Conservation (phyloP, 2,113 vertebrate species). For the Tautogolabrus adspersus region DNA sequence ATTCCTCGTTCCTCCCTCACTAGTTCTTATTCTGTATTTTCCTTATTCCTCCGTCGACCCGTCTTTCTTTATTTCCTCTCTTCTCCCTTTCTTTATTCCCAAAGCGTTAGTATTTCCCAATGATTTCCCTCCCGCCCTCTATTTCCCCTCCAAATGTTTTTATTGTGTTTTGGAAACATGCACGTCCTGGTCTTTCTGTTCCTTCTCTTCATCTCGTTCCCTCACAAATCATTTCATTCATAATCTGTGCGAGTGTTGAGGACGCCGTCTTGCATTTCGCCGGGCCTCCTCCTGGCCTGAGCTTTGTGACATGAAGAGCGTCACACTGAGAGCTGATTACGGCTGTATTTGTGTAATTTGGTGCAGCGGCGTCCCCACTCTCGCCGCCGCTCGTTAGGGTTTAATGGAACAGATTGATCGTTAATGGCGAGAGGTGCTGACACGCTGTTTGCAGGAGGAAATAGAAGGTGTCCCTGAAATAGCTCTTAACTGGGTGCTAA, state of each 20-base stretch:
- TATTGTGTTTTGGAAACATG: too few species aligned
- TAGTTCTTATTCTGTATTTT: too few species aligned
- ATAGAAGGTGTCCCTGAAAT: conserved; percentile 73
- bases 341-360: conserved; percentile 52
- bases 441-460: conserved; percentile 57
- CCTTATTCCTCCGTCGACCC: too few species aligned
- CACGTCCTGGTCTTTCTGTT: not conserved
- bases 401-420: conserved; percentile 62
- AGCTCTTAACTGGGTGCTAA: conserved; percentile 71
- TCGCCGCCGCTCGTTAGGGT: conserved; percentile 50
- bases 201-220: not conserved
- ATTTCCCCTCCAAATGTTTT: too few species aligned
- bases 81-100: too few species aligned
- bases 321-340: conserved; percentile 56
- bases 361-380: not conserved
- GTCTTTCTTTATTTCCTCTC: too few species aligned
- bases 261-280: not conserved
- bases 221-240: conserved; percentile 2
- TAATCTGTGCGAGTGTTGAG: not conserved
- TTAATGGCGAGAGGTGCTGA: conserved; percentile 67
- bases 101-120: too few species aligned
- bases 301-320: conserved; percentile 40
- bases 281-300: not conserved
- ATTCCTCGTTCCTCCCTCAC: too few species aligned
- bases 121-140: too few species aligned